Evolutionary conservation across 35 echinoderm and acorn worm genomes (phyloP), one percentile per base, ranked within the genome.

Genomic region (Anneissia japonica): DNA sequence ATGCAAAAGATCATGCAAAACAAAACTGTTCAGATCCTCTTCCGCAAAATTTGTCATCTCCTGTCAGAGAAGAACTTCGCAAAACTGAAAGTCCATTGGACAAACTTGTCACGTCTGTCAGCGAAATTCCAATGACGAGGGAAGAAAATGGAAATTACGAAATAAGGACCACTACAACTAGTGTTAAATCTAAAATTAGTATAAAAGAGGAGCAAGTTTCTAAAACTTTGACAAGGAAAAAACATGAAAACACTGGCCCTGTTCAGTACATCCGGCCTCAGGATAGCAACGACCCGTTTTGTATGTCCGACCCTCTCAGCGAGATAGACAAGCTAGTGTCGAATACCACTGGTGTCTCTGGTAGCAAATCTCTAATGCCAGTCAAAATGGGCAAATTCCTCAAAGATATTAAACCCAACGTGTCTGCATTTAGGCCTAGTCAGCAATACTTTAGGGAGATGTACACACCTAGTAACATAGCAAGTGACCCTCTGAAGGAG

Each of bases 241-340:
- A 41, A 34, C 38, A n/a, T 51, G 81, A 30, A 83, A 83, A 35
- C 35, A 83, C 43, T 40, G 43, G 26, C 43, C 36, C 31, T 14
- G 55, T 6, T 46, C 43, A 31, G 28, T 51, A 83, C 55, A 32
- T 83, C 21, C 51, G 51, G 30, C 81, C 29, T 83, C 81, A 64
- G 19, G 51, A 64, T 26, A 26, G 51, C 26, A 64, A 23, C 26
- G 51, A 64, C 19, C 51, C 51, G 26, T 64, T 64, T 64, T 64
- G 51, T 51, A 83, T 51, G 43, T 83, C 81, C 35, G 81, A 90
- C 46, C 88, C 88, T 31, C 81, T 90, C 0, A 82, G 84, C 31
- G 88, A 83, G 35, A 83, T 90, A 0, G 88, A 84, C 41, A 90
- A 90, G 51, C 88, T 90, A 6, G 88, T 90, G 3, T 77, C 83